Evolutionary conservation across 2,113 vertebrate genomes (phyloP).

Genomic region (Casuarius casuarius): DNA sequence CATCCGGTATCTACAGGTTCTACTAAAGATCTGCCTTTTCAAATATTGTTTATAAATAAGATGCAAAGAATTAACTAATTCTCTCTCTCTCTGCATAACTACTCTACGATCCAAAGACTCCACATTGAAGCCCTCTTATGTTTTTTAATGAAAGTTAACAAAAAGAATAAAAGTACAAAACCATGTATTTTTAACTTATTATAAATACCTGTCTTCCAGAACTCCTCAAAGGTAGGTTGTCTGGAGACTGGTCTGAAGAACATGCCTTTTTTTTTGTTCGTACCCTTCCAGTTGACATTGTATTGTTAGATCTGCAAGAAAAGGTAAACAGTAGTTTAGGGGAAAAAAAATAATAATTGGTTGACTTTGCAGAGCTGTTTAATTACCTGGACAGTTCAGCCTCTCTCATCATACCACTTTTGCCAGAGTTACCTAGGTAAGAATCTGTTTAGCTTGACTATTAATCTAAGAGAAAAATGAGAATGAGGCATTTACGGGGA

Average conservation of each 20-base stretch:
- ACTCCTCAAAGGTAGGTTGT: slow-evolving; percentile 86
- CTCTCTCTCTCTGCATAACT: background rate
- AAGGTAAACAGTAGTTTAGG: background rate
- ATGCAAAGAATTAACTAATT: background rate
- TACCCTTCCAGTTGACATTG: slow-evolving; percentile 79
- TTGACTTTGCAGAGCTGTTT: background rate
- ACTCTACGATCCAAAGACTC: background rate
- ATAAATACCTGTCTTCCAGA: slow-evolving; percentile 88
- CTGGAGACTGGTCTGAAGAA: slow-evolving; percentile 80
- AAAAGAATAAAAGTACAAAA: background rate
- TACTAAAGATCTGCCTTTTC: background rate
- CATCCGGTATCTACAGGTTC: background rate
- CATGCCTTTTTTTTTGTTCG: slow-evolving; percentile 85
- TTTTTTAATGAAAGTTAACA: background rate
- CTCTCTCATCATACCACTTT: background rate
- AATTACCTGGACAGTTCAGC: background rate
- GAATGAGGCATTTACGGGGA: background rate
- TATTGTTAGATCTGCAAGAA: slow-evolving; percentile 75
- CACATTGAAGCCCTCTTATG: background rate
- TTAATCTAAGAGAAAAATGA: background rate
- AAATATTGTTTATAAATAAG: background rate
- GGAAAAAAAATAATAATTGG: background rate
- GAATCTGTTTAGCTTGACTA: background rate
- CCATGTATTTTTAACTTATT: background rate
- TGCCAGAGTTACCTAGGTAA: background rate